These are phyloP conservation scores for Glyptemys insculpta DNA, from an alignment of 2,797 vertebrate species.

Conservation along the genomic window DNA sequence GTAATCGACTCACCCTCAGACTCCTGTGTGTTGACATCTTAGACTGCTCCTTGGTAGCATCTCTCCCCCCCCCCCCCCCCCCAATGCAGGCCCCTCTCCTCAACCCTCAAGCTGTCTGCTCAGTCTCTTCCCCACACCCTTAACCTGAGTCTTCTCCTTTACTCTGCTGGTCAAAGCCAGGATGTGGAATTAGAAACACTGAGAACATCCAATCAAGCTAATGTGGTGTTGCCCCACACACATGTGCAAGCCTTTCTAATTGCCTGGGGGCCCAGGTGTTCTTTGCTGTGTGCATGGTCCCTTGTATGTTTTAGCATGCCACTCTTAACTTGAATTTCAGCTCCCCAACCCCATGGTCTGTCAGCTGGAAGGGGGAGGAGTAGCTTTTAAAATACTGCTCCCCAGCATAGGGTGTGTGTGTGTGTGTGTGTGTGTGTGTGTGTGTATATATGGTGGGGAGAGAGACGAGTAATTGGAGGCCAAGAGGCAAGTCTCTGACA, in stretches of 20 bases:
- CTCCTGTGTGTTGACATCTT: not conserved
- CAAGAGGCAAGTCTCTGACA: conserved; percentile 64
- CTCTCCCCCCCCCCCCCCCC: not conserved
- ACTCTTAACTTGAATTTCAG: not conserved
- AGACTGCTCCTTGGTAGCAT: not conserved
- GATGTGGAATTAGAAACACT: not conserved
- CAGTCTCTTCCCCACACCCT: not conserved
- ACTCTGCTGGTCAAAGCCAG: not conserved
- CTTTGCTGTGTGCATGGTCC: not conserved
- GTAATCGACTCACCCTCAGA: too few relatives aligned
- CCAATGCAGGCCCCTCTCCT: not conserved
- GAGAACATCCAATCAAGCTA: not conserved
- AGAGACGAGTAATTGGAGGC: conserved; percentile 61
- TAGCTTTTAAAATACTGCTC: not conserved
- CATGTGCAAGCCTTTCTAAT: not conserved
- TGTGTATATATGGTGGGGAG: not conserved
- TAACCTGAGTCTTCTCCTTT: not conserved
- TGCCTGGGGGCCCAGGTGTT: not conserved
- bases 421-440: not conserved
- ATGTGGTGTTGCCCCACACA: not conserved
- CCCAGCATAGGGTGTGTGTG: not conserved
- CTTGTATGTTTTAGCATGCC: not conserved
- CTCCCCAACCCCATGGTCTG: accelerated
- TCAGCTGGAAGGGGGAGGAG: accelerated
- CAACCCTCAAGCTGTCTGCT: not conserved